Percentiles rank a stretch among this genome's conserved stretches.
Evolutionary conservation across 2,113 vertebrate species (phyloP).

Genomic region (Crotalus horridus): DNA sequence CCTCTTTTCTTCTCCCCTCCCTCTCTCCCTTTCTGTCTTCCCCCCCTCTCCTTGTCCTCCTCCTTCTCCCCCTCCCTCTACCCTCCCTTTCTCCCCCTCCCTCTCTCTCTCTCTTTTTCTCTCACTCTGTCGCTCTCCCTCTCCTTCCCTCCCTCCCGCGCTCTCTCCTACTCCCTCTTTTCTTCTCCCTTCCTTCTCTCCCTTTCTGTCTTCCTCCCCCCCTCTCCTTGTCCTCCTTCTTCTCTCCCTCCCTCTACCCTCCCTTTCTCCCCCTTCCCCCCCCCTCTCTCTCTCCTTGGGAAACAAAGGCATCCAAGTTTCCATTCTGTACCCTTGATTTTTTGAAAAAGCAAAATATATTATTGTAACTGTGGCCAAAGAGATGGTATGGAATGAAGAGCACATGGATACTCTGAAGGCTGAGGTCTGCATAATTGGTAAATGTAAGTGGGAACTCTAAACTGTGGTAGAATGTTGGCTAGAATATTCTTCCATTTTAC

Average conservation of each 20-base stretch:
- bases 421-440: not conserved
- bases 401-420: fast-evolving
- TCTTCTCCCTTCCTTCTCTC: not conserved
- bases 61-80: not conserved
- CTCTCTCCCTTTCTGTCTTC: not conserved
- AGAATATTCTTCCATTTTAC: not conserved
- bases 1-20: too few relatives aligned
- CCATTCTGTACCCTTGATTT: not conserved
- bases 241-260: not conserved
- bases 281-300: not conserved
- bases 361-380: not conserved
- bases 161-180: too few relatives aligned
- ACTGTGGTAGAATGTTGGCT: not conserved
- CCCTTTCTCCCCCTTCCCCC: not conserved
- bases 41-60: fast-evolving
- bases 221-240: fast-evolving
- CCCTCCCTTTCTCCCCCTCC: not conserved
- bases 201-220: not conserved
- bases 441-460: not conserved
- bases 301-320: not conserved
- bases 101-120: not conserved
- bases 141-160: not conserved
- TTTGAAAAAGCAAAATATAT: fast-evolving
- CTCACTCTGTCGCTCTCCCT: too few relatives aligned
- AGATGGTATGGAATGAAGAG: not conserved